Evolutionary conservation across 1,140 invertebrate species (phyloP).

Genomic region (Linepithema humile): DNA sequence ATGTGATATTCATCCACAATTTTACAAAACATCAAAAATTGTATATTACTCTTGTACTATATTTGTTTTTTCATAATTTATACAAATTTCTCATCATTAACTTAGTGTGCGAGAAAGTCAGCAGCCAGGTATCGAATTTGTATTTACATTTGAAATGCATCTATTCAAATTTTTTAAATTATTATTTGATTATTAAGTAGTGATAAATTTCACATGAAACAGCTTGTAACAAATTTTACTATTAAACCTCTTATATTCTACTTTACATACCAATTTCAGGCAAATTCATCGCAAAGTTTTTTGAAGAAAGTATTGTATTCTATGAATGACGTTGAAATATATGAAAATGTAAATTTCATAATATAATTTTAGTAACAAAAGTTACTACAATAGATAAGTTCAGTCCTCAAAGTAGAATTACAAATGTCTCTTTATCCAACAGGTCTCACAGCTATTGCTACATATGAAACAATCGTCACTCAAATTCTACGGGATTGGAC

Average conservation of each 20-base stretch:
- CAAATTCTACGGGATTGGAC: too few species aligned
- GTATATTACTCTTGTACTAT: too few species aligned
- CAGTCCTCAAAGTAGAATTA: background rate
- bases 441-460: too few species aligned
- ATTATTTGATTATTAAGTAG: background rate
- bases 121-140: background rate
- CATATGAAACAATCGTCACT: too few species aligned
- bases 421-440: too few species aligned
- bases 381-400: background rate
- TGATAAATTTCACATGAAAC: background rate
- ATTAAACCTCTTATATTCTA: background rate
- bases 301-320: background rate
- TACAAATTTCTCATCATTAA: background rate
- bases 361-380: background rate
- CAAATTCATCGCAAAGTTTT: background rate
- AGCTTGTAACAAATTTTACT: background rate
- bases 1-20: too few species aligned
- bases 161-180: background rate
- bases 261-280: background rate
- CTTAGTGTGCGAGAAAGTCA: background rate
- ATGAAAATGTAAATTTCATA: background rate
- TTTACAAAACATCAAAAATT: too few species aligned
- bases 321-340: background rate
- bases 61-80: too few species aligned
- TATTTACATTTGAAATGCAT: background rate